phyloP scores from a whole-genome alignment of 2,888 invertebrate species.

The Macrosiphum euphorbiae region DNA sequence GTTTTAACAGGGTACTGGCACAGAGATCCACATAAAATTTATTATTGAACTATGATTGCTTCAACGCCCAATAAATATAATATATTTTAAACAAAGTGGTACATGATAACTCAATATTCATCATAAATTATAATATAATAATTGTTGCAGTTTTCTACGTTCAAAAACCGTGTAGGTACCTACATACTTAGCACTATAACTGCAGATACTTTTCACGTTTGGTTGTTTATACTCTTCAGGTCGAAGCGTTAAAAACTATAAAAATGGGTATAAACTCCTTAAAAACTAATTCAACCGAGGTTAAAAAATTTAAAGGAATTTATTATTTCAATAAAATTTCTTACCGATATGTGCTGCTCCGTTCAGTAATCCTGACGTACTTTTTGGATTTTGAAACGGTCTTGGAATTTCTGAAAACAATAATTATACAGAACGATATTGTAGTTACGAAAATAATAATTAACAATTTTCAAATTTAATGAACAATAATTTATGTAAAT shows the following conservation, averaged over 20 bases:
- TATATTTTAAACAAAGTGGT: not conserved
- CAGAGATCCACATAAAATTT: not conserved
- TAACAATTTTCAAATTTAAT: not conserved
- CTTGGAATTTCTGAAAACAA: slow-evolving; percentile 52
- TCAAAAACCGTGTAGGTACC: too few species aligned
- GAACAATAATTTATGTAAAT: not conserved
- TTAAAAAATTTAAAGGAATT: not conserved
- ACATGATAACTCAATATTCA: not conserved
- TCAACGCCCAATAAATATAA: not conserved
- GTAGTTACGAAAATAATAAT: not conserved
- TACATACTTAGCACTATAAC: too few species aligned
- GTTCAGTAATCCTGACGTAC: slow-evolving; percentile 47
- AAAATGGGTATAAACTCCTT: not conserved
- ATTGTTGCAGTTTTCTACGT: too few species aligned
- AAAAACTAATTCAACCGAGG: not conserved
- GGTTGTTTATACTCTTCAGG: not conserved
- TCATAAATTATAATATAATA: too few species aligned
- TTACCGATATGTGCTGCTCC: slow-evolving; percentile 43
- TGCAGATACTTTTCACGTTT: not conserved
- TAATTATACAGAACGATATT: not conserved
- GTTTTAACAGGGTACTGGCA: not conserved
- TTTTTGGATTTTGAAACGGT: slow-evolving; percentile 30
- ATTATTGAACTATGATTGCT: not conserved
- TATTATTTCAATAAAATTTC: not conserved
- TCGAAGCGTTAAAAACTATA: not conserved